Percentiles rank a stretch among this genome's conserved stretches.
phyloP scores from a whole-genome alignment of 1,140 invertebrate species.

The Agrilus planipennis region DNA sequence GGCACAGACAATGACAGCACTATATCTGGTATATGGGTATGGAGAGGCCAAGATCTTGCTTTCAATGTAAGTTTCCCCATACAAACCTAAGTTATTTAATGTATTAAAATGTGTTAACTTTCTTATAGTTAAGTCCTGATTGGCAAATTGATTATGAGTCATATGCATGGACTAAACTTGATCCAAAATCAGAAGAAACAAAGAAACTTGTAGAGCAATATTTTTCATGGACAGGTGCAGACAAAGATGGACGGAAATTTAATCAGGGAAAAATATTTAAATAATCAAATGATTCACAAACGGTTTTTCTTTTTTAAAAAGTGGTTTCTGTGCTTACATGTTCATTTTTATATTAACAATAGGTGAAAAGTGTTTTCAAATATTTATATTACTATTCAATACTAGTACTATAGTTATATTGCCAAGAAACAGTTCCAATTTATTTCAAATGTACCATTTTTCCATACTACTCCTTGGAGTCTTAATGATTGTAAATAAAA shows the following conservation, averaged over 20 bases:
- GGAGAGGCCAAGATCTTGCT: conserved; percentile 89
- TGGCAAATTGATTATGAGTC: conserved; percentile 97
- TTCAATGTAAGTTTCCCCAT: conserved; percentile 56
- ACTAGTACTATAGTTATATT: too few relatives aligned
- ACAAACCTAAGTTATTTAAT: background rate
- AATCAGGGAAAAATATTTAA: conserved; percentile 99
- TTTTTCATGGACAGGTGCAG: conserved; percentile 79
- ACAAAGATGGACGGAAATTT: conserved; percentile 84
- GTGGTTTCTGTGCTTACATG: too few relatives aligned
- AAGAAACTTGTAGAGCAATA: conserved; percentile 89
- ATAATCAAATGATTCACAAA: conserved; percentile 67
- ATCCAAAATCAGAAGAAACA: conserved; percentile 67
- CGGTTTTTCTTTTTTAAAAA: too few relatives aligned
- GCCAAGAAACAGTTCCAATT: too few relatives aligned
- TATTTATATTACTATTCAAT: too few relatives aligned
- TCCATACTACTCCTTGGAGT: too few relatives aligned
- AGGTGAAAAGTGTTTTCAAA: too few relatives aligned
- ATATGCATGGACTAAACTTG: conserved; percentile 93
- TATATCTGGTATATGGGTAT: conserved; percentile 95
- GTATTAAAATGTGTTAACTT: conserved; percentile 5
- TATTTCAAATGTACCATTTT: too few relatives aligned
- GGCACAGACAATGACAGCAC: conserved; percentile 84
- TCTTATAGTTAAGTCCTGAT: conserved; percentile 66
- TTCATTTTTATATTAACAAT: too few relatives aligned
- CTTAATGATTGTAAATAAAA: too few relatives aligned